Percentiles rank a stretch among this genome's conserved stretches.
These are phyloP conservation scores for Drymodes brunneopygia DNA, from an alignment of 2,113 vertebrate species.

Conservation along the genomic window DNA sequence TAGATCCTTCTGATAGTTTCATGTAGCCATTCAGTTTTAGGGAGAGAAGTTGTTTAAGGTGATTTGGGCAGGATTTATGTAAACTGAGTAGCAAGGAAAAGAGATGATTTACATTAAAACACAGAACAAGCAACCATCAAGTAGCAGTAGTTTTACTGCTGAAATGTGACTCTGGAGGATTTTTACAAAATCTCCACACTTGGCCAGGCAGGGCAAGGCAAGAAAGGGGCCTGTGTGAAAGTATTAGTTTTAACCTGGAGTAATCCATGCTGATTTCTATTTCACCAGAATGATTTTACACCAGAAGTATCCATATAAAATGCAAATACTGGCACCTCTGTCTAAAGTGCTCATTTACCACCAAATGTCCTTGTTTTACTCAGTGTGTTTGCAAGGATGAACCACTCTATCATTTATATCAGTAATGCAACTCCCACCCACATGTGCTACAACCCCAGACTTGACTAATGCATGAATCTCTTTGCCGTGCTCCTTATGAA, in stretches of 20 bases:
- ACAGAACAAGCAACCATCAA: neutral
- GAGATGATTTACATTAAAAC: neutral
- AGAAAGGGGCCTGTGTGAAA: neutral
- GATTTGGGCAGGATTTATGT: neutral
- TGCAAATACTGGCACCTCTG: neutral
- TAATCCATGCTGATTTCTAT: neutral
- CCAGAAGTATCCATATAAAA: neutral
- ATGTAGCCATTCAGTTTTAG: neutral
- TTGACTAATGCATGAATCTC: conserved; percentile 12
- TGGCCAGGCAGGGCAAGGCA: neutral
- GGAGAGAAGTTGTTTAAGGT: neutral
- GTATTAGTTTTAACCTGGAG: neutral
- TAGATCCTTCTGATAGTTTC: neutral
- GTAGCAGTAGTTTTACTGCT: neutral
- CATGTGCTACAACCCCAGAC: neutral
- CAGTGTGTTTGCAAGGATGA: neutral
- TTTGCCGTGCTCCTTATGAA: neutral
- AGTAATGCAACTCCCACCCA: neutral
- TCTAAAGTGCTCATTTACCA: neutral
- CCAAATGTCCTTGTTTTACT: neutral
- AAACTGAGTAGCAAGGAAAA: neutral
- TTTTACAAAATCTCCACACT: neutral
- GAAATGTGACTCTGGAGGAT: neutral
- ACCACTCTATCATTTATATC: neutral
- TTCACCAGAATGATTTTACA: neutral